Percentiles rank a stretch among this genome's conserved stretches.
These are phyloP conservation scores for Semaprochilodus insignis DNA, from an alignment of 2,797 vertebrate genomes.

Conservation along the genomic window DNA sequence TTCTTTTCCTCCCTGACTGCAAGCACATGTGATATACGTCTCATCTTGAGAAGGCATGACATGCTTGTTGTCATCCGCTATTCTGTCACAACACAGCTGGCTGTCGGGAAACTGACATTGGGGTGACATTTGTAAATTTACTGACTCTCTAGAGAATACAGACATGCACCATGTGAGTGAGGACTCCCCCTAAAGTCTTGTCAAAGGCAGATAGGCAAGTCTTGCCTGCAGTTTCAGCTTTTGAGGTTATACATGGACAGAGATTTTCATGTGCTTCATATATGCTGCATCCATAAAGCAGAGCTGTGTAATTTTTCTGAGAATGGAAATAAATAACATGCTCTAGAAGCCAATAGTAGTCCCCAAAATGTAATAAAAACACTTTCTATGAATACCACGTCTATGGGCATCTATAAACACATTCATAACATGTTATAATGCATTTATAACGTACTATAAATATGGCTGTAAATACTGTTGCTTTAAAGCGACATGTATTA, in stretches of 20 bases:
- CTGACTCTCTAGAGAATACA: conserved; percentile 13
- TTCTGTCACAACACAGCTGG: conserved; percentile 24
- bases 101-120: neutral
- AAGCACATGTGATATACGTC: neutral
- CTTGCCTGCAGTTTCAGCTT: too few species aligned
- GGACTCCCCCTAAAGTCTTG: neutral
- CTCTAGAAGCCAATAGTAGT: too few species aligned
- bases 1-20: neutral
- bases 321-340: too few species aligned
- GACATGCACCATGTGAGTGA: neutral
- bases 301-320: neutral
- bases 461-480: too few species aligned
- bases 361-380: too few species aligned
- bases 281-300: neutral
- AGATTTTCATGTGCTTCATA: neutral
- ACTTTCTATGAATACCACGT: too few species aligned
- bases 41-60: conserved; percentile 1
- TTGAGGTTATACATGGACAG: neutral
- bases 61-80: conserved; percentile 20
- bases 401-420: too few species aligned
- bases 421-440: too few species aligned
- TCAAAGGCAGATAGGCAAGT: conserved; percentile 3
- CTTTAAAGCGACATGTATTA: too few species aligned
- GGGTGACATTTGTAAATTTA: conserved; percentile 16
- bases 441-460: too few species aligned